Percentiles rank a stretch among this genome's conserved stretches.
These are phyloP conservation scores for Alaudala cheleensis DNA, from an alignment of 2,113 vertebrate genomes.

Conservation along the genomic window DNA sequence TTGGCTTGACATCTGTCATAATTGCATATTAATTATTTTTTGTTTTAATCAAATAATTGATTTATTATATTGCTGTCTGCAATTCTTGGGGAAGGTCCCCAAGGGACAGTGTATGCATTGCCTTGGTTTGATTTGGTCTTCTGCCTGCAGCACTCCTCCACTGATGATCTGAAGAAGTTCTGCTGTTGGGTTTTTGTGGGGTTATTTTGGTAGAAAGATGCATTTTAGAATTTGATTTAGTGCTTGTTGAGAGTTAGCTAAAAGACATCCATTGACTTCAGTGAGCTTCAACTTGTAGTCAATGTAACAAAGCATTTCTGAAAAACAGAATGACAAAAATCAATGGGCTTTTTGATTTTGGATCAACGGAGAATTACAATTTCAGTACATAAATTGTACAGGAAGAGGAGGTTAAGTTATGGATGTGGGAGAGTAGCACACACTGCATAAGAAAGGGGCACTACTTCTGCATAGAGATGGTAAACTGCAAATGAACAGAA, in stretches of 20 bases:
- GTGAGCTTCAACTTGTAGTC: not conserved
- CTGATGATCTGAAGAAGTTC: not conserved
- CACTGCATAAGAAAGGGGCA: not conserved
- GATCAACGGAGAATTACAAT: slow-evolving; percentile 23
- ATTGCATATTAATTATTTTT: slow-evolving; percentile 44
- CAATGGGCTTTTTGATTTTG: slow-evolving; percentile 13
- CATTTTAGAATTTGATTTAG: not conserved
- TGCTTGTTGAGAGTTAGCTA: not conserved
- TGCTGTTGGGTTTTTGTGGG: not conserved
- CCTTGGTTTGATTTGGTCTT: not conserved
- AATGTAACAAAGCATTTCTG: slow-evolving; percentile 1
- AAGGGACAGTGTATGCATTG: not conserved
- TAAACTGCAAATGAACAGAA: not conserved
- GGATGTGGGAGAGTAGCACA: not conserved
- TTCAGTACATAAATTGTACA: not conserved
- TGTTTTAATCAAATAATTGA: slow-evolving; percentile 44
- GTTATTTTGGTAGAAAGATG: not conserved
- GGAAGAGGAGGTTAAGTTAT: not conserved
- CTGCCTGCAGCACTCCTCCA: not conserved
- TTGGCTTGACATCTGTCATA: slow-evolving; percentile 43
- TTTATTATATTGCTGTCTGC: not conserved
- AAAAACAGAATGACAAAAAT: slow-evolving; percentile 14
- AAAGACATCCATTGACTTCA: not conserved
- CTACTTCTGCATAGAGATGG: not conserved
- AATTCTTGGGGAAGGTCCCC: not conserved